phyloP scores from a whole-genome alignment of 2,888 invertebrate species.

The Meiosimyza decipiens region DNA sequence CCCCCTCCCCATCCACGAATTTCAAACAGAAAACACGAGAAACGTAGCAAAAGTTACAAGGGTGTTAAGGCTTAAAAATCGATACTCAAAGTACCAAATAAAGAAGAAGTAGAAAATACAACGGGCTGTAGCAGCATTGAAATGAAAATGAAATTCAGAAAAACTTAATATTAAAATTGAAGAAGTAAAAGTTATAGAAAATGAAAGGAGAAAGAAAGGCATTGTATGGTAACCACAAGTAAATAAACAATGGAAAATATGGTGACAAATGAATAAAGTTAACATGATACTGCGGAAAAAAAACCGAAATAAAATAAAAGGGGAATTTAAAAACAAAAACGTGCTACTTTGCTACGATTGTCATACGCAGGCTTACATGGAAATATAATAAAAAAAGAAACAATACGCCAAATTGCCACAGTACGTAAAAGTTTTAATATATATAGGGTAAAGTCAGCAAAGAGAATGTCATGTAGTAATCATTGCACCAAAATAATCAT shows the following conservation, averaged over 20 bases:
- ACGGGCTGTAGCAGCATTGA: not conserved
- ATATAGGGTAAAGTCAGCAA: too few species aligned
- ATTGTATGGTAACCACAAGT: not conserved
- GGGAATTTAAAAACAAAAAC: not conserved
- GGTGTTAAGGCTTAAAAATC: slow-evolving; percentile 22
- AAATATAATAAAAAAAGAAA: slow-evolving; percentile 13
- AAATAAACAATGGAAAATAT: slow-evolving; percentile 17
- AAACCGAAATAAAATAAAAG: not conserved
- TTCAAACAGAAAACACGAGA: not conserved
- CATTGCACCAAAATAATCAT: too few species aligned
- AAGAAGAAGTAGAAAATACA: not conserved
- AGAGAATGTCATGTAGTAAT: too few species aligned
- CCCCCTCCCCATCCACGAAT: not conserved
- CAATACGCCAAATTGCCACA: slow-evolving; percentile 15
- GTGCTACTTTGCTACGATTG: not conserved
- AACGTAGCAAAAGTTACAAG: not conserved
- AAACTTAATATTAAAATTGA: not conserved
- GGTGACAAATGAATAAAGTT: slow-evolving; percentile 26
- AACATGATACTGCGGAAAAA: slow-evolving; percentile 1
- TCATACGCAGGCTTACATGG: not conserved
- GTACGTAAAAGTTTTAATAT: not conserved
- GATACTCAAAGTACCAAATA: not conserved
- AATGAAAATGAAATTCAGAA: not conserved
- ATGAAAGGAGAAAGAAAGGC: not conserved
- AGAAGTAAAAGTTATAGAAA: not conserved